Evolutionary conservation across 2,888 invertebrate species (phyloP).

Genomic region (Saturnia japonica): DNA sequence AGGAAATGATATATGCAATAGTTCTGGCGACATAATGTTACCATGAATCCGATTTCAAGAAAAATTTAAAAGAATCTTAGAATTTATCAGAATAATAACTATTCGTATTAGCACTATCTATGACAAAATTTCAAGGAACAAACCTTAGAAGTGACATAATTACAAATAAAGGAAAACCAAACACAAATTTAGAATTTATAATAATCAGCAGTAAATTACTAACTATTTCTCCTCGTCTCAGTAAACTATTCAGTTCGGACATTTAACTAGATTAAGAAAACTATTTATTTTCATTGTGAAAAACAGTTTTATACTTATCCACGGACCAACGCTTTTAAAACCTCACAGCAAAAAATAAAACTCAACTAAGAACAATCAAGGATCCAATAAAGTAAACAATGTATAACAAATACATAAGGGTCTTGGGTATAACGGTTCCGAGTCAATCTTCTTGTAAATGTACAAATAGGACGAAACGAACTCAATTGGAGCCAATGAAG

Average conservation of each 20-base stretch:
- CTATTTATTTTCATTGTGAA: neutral
- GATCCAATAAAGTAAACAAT: neutral
- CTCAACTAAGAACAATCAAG: neutral
- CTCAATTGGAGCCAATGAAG: conserved; percentile 40
- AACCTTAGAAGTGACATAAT: too few relatives aligned
- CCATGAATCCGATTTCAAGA: neutral
- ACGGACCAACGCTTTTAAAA: neutral
- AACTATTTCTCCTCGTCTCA: too few relatives aligned
- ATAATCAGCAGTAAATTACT: too few relatives aligned
- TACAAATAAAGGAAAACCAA: too few relatives aligned
- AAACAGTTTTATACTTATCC: neutral
- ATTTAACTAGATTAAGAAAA: neutral
- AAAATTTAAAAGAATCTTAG: too few relatives aligned
- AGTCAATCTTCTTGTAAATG: conserved; percentile 39
- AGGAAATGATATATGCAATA: conserved; percentile 18
- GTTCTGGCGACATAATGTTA: neutral
- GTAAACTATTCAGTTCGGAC: neutral
- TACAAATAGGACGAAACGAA: conserved; percentile 42
- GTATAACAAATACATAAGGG: neutral
- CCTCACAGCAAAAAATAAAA: too few relatives aligned
- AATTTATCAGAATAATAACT: too few relatives aligned
- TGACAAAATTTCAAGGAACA: too few relatives aligned
- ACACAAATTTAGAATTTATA: too few relatives aligned
- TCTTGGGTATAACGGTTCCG: conserved; percentile 17
- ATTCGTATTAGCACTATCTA: too few relatives aligned